Evolutionary conservation across 1,140 invertebrate species (phyloP).

Genomic region (Asobara japonica): DNA sequence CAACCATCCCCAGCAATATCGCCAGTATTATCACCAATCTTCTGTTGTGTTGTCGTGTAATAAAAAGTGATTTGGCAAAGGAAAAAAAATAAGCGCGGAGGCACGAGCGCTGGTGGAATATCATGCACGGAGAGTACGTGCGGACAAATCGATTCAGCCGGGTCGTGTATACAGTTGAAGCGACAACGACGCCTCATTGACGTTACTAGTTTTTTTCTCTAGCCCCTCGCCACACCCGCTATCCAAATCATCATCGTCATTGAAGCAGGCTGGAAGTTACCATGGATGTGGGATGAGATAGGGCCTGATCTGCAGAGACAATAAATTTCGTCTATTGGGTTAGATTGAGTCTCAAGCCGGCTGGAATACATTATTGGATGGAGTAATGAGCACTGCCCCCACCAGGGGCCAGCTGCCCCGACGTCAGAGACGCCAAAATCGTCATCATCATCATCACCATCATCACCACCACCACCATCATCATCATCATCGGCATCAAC

Average conservation of each 20-base stretch:
- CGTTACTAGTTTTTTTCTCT: neutral
- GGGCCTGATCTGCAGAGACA: neutral
- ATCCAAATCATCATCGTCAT: neutral
- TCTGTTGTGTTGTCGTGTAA: too few species aligned
- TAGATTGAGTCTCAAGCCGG: conserved; percentile 20
- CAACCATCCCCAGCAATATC: too few species aligned
- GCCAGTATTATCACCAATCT: too few species aligned
- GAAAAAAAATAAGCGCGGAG: too few species aligned
- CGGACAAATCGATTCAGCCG: conserved; percentile 21
- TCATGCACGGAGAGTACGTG: conserved; percentile 17
- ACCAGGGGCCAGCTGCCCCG: conserved; percentile 63
- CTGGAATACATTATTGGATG: conserved; percentile 53
- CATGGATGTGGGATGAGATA: neutral
- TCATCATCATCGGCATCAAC: conserved; percentile 43
- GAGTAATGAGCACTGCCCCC: conserved; percentile 66
- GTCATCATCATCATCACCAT: conserved; percentile 51
- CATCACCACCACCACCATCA: conserved; percentile 44
- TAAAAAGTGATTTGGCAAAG: too few species aligned
- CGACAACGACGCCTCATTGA: conserved; percentile 2
- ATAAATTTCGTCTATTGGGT: neutral
- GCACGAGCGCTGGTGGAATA: too few species aligned
- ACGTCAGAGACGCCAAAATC: conserved; percentile 60
- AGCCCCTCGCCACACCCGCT: conserved; percentile 22
- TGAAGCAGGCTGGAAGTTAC: neutral
- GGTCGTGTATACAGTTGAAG: neutral